phyloP scores from a whole-genome alignment of 2,888 invertebrate species.

The Agrilus mali region DNA sequence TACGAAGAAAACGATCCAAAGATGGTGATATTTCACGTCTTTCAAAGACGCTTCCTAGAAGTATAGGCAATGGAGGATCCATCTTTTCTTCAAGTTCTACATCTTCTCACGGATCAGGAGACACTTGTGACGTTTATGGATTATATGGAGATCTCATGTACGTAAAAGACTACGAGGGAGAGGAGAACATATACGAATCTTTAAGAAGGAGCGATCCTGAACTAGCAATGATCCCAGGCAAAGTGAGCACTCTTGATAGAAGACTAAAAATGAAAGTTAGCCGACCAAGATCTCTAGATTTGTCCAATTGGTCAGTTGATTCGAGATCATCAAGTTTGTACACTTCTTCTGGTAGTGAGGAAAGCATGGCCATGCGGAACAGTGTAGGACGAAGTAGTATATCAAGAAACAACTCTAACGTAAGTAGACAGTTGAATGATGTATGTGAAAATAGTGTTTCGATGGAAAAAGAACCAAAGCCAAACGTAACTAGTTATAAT shows the following conservation, averaged over 20 bases:
- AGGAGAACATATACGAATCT: constrained; percentile 62
- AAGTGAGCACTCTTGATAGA: constrained; percentile 70
- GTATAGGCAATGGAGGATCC: constrained; percentile 48
- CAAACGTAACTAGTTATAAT: constrained; percentile 9
- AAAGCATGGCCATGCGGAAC: constrained; percentile 58
- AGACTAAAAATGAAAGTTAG: constrained; percentile 72
- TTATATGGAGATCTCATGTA: constrained; percentile 83
- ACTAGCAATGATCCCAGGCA: constrained; percentile 67
- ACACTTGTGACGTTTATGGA: constrained; percentile 76
- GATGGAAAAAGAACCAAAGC: constrained; percentile 14
- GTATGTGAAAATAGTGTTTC: constrained; percentile 22
- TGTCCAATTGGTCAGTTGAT: constrained; percentile 82
- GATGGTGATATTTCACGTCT: constrained; percentile 48
- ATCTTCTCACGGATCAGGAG: constrained; percentile 47
- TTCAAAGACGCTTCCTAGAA: constrained; percentile 69
- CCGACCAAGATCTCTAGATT: constrained; percentile 65
- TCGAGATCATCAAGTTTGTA: constrained; percentile 70
- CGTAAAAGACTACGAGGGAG: constrained; percentile 76
- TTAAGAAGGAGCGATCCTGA: constrained; percentile 74
- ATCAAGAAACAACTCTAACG: constrained; percentile 63
- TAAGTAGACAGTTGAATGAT: constrained; percentile 46
- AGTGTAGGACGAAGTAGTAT: constrained; percentile 48
- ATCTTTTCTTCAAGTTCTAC: constrained; percentile 41
- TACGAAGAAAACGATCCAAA: constrained; percentile 46
- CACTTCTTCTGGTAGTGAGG: constrained; percentile 78